Base-by-base conservation (phyloP, 2,113 vertebrate species). In the Anarhynchus alexandrinus region DNA sequence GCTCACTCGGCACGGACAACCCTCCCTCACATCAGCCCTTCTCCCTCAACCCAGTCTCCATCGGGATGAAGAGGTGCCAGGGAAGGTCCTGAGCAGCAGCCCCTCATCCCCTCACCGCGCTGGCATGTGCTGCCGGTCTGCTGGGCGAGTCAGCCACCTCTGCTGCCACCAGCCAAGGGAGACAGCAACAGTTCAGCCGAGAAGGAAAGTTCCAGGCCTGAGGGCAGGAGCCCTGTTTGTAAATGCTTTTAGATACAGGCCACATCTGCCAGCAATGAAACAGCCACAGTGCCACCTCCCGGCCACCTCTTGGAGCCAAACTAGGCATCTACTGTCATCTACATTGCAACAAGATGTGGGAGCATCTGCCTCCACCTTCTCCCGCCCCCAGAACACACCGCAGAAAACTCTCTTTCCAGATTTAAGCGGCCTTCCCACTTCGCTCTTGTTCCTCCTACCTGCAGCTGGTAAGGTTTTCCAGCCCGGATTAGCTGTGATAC, bases 401-500 rank as follows among this genome's bases (percentile, higher is more conserved):
- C 21, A 70, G 18, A 58, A 26, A 45, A 5, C 13, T 5, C 61
- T 43, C 45, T 18, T 59, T 36, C 54, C 32, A 32, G 26, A 36
- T 69, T 42, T 21, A 74, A 57, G 8, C 8, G 9, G 81, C 51
- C 27, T 29, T 26, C 42, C 59, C 54, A 38, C 42, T 20, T 45
- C 47, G 5, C 15, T 66, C 66, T 13, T 17, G 22, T 18, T 30
- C 64, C 71, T 76, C 97, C 58, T 93, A 99, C 99, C 99, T 99
- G 99, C 89, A 99, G 98, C 97, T 99, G 99, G 98, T 99, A 99
- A 61, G 99, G 99, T 97, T 99, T 99, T 84, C 99, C 99, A 73
- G 99, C 99, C 73, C 99, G 99, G 98, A 99, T 99, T 94, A 99
- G 99, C 97, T 99, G 99, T 38, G 99, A 99, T 91, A 99, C 99